Base-by-base conservation (phyloP, 2,113 vertebrate species). In the human region DNA sequence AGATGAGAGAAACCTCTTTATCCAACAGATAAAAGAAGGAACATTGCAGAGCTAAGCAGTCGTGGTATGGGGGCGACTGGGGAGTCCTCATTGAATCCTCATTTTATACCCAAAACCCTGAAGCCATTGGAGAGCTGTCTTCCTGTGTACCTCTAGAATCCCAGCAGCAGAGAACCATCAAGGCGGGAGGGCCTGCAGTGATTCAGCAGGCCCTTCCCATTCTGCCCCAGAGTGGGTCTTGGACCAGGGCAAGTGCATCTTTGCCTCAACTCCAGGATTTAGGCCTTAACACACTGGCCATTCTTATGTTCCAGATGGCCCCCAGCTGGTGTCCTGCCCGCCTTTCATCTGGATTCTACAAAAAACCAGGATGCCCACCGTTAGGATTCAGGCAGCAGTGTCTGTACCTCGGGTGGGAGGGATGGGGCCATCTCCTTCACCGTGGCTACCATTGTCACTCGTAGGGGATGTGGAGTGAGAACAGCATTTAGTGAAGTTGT, bases 21-120 rank as follows among this genome's bases (percentile, higher is more conserved):
- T 99, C 98, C 99, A 99, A 98, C 99, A 99, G 98, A 99, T 99
- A 98, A 99, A 99, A 98, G 99, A 99, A 98, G 99, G 99, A 98
- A 98, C 99, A 35, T 96, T 99, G 35, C 99, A 99, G 96, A 99
- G 99, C 95, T 99, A 99, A 98, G 97, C 94, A 97, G 98, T 79
- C 27, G 38, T 61, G 81, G 81, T 38, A 6, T 70, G 93, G 84
- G 0, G 48, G 80, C 89, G 93, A 89, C 8, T 17, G 88, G 97
- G 97, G 94, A 97, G 82, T 97, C 97, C 92, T 98, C 93, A 61
- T 13, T 10, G 40, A 92, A 82, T 97, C 79, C 86, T 96, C 94
- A 93, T 97, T 97, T 95, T 96, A 98, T 94, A 98, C 86, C 96
- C 82, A 79, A 75, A 97, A 96, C 97, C 93, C 98, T 98, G 98